Conservation (phyloP, 1,140 invertebrate species). For the Orius laevigatus region DNA sequence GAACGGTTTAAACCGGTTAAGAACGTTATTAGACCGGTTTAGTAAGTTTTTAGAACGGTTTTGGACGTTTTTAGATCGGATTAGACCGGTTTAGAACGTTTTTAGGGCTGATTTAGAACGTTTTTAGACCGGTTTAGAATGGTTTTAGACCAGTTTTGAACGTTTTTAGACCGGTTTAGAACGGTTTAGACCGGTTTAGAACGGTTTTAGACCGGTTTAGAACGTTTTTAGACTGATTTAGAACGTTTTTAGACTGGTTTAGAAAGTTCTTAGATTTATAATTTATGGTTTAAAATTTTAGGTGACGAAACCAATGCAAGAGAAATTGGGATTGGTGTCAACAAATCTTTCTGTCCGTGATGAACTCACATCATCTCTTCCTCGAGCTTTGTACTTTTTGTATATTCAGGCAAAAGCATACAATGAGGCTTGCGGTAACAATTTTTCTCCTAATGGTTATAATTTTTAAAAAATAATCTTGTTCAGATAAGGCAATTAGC, state of each 20-base stretch:
- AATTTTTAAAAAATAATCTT: not conserved
- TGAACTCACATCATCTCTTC: constrained; percentile 54
- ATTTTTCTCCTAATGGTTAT: constrained; percentile 6
- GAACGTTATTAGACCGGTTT: too few relatives aligned
- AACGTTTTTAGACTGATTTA: too few relatives aligned
- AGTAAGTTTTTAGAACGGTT: too few relatives aligned
- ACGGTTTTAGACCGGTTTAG: not conserved
- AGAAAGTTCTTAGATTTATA: constrained; percentile 15
- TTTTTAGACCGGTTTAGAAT: too few relatives aligned
- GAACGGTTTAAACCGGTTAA: too few relatives aligned
- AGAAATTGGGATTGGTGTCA: constrained; percentile 66
- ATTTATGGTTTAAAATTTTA: constrained; percentile 25
- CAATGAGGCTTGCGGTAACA: constrained; percentile 39
- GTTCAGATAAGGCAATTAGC: not conserved
- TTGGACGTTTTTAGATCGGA: too few relatives aligned
- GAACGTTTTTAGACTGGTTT: not conserved
- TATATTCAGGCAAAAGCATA: constrained; percentile 76
- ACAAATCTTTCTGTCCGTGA: constrained; percentile 60
- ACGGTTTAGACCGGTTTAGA: not conserved
- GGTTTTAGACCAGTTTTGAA: not conserved
- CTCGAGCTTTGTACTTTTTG: constrained; percentile 70
- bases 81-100: too few relatives aligned
- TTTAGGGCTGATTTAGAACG: too few relatives aligned
- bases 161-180: not conserved
- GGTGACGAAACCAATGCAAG: constrained; percentile 77